Evolutionary conservation across 1,140 invertebrate species (phyloP).

Genomic region (Euura saliciscinereae): DNA sequence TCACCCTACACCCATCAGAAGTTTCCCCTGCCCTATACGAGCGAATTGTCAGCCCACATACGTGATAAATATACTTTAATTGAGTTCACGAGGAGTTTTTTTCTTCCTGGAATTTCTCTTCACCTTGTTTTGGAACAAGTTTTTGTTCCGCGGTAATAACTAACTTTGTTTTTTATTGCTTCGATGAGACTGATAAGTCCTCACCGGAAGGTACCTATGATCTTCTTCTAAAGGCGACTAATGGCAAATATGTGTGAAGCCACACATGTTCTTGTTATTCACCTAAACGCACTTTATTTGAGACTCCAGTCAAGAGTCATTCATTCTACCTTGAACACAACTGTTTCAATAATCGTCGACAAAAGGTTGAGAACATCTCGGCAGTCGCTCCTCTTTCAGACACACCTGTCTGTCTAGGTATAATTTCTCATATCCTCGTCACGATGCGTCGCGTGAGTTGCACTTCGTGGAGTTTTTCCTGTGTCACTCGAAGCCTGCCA

Average conservation of each 20-base stretch:
- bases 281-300: neutral
- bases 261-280: neutral
- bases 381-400: neutral
- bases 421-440: conserved; percentile 6
- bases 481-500: conserved; percentile 14
- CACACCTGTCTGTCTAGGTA: neutral
- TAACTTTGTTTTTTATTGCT: neutral
- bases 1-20: neutral
- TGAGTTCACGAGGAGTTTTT: neutral
- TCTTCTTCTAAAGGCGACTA: neutral
- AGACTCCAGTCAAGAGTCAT: neutral
- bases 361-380: neutral
- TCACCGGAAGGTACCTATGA: neutral
- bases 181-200: too few relatives aligned
- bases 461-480: neutral
- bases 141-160: neutral
- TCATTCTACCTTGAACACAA: neutral
- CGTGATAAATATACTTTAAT: neutral
- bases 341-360: neutral
- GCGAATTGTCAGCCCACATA: conserved; percentile 2
- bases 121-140: neutral
- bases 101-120: neutral
- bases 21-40: neutral
- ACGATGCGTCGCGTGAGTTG: neutral
- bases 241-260: neutral